Evolutionary conservation across 1,140 invertebrate genomes (phyloP).

Genomic region (Meloidogyne exigua): DNA sequence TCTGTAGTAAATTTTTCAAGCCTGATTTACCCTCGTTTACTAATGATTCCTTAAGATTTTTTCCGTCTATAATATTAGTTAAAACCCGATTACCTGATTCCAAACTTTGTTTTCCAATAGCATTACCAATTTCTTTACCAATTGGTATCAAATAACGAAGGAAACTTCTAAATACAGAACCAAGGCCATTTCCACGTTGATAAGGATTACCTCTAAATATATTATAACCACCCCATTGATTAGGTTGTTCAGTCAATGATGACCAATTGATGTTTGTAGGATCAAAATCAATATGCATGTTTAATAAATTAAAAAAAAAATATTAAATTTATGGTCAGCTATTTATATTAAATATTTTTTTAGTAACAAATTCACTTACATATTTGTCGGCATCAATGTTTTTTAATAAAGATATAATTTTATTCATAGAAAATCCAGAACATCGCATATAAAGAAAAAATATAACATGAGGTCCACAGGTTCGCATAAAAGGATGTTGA

Average conservation of each 20-base stretch:
- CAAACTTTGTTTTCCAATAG: constrained; percentile 1
- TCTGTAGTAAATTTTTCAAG: not conserved
- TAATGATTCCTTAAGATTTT: constrained; percentile 9
- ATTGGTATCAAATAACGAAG: not conserved
- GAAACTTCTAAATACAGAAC: not conserved
- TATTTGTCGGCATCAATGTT: not conserved
- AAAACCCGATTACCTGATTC: not conserved
- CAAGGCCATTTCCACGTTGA: not conserved
- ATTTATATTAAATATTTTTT: constrained; percentile 15
- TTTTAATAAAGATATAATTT: not conserved
- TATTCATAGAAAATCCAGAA: not conserved
- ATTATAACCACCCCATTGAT: constrained; percentile 3
- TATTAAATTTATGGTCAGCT: not conserved
- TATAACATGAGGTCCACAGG: constrained; percentile 5
- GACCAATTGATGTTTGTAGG: constrained; percentile 11
- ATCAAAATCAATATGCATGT: constrained; percentile 22
- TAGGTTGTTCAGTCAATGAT: not conserved
- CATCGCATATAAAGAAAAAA: constrained; percentile 10
- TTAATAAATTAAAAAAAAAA: constrained; percentile 1
- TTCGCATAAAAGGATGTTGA: not conserved
- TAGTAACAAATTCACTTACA: no score
- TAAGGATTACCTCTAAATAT: not conserved
- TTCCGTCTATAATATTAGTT: constrained; percentile 5
- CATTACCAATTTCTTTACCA: constrained; percentile 9
- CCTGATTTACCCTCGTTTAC: not conserved